These are phyloP conservation scores for Varanus salvator DNA, from an alignment of 2,113 vertebrate species.

Conservation along the genomic window DNA sequence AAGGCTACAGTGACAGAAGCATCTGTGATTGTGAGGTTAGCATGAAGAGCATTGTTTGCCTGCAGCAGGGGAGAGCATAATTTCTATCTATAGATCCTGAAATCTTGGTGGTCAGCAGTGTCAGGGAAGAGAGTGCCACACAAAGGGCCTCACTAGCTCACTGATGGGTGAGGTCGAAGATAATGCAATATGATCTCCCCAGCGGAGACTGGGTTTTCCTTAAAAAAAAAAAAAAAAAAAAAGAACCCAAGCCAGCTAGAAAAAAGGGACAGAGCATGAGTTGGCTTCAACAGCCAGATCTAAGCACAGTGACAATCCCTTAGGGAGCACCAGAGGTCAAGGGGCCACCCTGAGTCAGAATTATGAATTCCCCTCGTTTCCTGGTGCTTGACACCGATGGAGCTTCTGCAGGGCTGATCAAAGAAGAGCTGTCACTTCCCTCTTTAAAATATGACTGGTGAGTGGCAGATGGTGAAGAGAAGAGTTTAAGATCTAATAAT, in stretches of 20 bases:
- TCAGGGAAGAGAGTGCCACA: rapidly evolving
- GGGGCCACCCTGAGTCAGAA: not conserved
- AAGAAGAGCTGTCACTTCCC: constrained; percentile 15
- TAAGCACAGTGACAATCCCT: rapidly evolving
- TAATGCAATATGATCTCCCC: not conserved
- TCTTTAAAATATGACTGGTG: not conserved
- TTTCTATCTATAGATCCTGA: constrained; percentile 6
- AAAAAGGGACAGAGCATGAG: rapidly evolving
- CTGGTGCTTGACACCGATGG: rapidly evolving
- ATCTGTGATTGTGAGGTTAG: constrained; percentile 5
- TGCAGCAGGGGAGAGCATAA: not conserved
- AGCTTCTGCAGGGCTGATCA: not conserved
- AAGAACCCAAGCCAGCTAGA: not conserved
- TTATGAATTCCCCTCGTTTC: not conserved
- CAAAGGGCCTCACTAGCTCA: not conserved
- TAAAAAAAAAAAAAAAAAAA: not conserved
- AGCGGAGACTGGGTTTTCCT: not conserved
- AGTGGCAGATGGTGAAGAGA: not conserved
- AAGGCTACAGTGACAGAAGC: not conserved
- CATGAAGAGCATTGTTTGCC: not conserved
- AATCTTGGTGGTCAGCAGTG: not conserved
- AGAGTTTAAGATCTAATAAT: constrained; percentile 27
- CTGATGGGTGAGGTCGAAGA: not conserved
- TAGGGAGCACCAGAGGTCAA: not conserved
- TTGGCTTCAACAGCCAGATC: not conserved